Evolutionary conservation across 2,797 vertebrate species (phyloP), one percentile per base, ranked within the genome.

Genomic region (Poeciliopsis infans): DNA sequence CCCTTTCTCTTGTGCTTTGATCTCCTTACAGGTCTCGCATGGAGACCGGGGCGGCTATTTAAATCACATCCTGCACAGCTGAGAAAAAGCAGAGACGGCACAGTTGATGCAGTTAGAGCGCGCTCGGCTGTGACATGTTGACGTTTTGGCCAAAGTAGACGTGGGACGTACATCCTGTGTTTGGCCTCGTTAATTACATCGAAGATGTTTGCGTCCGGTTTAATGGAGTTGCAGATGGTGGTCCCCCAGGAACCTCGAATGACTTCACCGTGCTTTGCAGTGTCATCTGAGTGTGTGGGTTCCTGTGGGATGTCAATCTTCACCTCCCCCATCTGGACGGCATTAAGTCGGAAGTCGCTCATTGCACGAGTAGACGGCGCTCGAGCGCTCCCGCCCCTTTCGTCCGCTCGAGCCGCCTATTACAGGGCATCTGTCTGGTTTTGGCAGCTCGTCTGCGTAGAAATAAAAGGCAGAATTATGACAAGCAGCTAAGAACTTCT

Each of bases 241-340:
- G 85, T 91, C 91, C 86, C 89, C 43, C 13, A 79, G 92, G 86
- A 91, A 77, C 80, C 80, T 28, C 86, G 84, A 89, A 90, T 79
- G 86, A 86, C 83, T 92, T 73, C 85, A 83, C 83, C 84, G 91
- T 88, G 83, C 89, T 61, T 85, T 85, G 73, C 84, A 64, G 79
- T 47, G 57, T 82, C 89, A 83, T 90, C 88, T 84, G 79, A 83
- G 77, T 82, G 84, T 85, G 79, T 82, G 83, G 84, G 78, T 78
- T 92, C 84, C 85, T 73, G 64, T 83, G 83, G 83, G 90, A 90
- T 47, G 82, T 93, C 92, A 87, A 46, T 88, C 80, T 78, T 91
- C 89, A 89, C 89, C 88, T 91, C 81, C 83, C 80, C 89, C 91
- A 93, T 93, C 92, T 93, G 93, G 88, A 91, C 47, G 28, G 72